These are phyloP conservation scores for Cybosia mesomella DNA, from an alignment of 2,888 invertebrate species.

Conservation along the genomic window DNA sequence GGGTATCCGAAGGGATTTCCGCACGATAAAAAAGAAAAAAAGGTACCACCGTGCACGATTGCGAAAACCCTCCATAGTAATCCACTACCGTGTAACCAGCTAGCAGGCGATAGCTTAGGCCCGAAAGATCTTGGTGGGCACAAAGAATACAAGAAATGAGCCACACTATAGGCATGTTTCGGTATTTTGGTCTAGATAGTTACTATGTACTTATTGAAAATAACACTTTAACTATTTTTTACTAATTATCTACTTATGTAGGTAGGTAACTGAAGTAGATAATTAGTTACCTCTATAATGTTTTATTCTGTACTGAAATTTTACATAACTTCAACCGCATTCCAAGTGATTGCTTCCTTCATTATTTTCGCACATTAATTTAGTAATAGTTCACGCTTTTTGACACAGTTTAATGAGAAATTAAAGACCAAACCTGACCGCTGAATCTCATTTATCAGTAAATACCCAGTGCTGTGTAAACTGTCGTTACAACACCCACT, in stretches of 20 bases:
- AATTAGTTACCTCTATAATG: neutral
- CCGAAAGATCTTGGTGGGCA: too few relatives aligned
- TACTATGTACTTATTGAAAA: neutral
- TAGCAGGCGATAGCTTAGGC: too few relatives aligned
- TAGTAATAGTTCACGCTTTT: slow-evolving; percentile 22
- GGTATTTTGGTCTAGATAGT: too few relatives aligned
- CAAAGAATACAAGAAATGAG: too few relatives aligned
- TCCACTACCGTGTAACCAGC: too few relatives aligned
- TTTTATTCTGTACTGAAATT: neutral
- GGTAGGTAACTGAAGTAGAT: neutral
- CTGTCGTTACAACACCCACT: slow-evolving; percentile 43
- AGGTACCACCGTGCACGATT: too few relatives aligned
- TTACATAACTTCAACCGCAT: slow-evolving; percentile 21
- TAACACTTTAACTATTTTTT: neutral
- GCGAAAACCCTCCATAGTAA: too few relatives aligned
- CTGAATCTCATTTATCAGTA: slow-evolving; percentile 39
- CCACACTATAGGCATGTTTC: too few relatives aligned
- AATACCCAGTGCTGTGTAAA: slow-evolving; percentile 19
- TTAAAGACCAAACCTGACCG: slow-evolving; percentile 35
- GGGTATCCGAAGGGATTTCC: too few relatives aligned
- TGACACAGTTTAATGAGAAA: slow-evolving; percentile 29
- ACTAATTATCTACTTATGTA: neutral
- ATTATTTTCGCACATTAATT: slow-evolving; percentile 19
- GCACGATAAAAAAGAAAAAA: too few relatives aligned
- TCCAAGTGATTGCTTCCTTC: slow-evolving; percentile 24